Evolutionary conservation across 2,888 invertebrate genomes (phyloP).

Genomic region (Chydorus sphaericus): DNA sequence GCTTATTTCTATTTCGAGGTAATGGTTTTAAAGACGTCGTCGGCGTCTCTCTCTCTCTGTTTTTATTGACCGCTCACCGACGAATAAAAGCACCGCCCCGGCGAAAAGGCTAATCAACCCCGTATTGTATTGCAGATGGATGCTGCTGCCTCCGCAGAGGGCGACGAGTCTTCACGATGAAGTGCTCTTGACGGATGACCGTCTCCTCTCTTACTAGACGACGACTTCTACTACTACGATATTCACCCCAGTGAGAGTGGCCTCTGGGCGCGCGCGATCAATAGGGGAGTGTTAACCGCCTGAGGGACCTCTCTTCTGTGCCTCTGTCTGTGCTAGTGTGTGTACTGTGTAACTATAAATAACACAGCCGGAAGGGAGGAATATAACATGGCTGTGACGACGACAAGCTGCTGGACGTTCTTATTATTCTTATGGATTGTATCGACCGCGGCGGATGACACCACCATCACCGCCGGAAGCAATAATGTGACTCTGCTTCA

Average conservation of each 20-base stretch:
- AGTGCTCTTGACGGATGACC: slow-evolving; percentile 4
- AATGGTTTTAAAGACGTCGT: too few species aligned
- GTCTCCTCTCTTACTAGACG: not conserved
- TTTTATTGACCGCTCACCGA: too few species aligned
- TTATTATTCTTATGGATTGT: not conserved
- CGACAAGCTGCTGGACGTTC: not conserved
- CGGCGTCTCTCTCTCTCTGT: too few species aligned
- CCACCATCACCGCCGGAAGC: too few species aligned
- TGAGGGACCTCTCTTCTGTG: not conserved
- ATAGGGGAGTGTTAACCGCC: not conserved
- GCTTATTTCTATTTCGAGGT: too few species aligned
- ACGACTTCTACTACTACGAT: not conserved
- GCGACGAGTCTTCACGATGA: too few species aligned
- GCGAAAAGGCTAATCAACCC: too few species aligned
- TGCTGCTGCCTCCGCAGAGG: not conserved
- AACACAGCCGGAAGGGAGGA: not conserved
- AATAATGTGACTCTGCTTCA: not conserved
- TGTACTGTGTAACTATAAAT: not conserved
- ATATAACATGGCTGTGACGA: not conserved
- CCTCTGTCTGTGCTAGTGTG: not conserved
- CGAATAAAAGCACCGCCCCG: too few species aligned
- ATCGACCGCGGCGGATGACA: too few species aligned
- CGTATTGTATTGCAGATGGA: too few species aligned
- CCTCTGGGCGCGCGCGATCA: not conserved
- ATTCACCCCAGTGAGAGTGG: not conserved